Percentiles rank a stretch among this genome's conserved stretches.
These are phyloP conservation scores for Engraulis encrasicolus DNA, from an alignment of 2,113 vertebrate species.

Conservation along the genomic window DNA sequence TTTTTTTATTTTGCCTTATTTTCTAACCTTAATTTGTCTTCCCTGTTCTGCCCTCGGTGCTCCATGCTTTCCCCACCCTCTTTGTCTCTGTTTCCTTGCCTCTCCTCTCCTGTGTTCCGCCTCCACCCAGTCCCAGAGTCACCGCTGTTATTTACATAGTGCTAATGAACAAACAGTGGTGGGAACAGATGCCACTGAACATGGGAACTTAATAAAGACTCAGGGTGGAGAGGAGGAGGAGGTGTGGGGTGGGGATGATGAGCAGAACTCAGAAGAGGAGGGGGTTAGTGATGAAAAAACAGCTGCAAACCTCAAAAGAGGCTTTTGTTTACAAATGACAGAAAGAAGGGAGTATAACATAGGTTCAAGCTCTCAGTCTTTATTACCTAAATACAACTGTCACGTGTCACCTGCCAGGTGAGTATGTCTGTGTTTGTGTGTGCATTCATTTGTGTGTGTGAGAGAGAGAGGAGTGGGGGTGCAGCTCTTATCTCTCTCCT, in stretches of 20 bases:
- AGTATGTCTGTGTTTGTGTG: background rate
- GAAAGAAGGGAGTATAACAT: conserved; percentile 29
- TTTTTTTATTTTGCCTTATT: background rate
- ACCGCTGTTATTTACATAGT: conserved; percentile 57
- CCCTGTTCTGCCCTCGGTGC: background rate
- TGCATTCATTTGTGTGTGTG: background rate
- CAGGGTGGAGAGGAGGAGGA: conserved; percentile 26
- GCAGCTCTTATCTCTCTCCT: conserved; percentile 35
- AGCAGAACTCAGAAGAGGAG: background rate
- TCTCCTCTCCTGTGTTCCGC: background rate
- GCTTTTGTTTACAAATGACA: conserved; percentile 48
- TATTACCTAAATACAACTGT: conserved; percentile 53
- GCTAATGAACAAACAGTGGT: conserved; percentile 62
- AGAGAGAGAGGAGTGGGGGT: background rate
- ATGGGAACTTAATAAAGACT: conserved; percentile 51
- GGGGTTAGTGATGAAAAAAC: conserved; percentile 28
- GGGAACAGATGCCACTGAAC: conserved; percentile 61
- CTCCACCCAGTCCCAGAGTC: conserved; percentile 42
- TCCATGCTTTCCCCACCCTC: background rate
- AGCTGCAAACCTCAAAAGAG: conserved; percentile 37
- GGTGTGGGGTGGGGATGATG: background rate
- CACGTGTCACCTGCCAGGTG: conserved; percentile 46
- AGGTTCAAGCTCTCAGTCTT: conserved; percentile 32
- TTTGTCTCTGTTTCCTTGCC: conserved; percentile 36
- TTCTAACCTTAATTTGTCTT: background rate